These are phyloP conservation scores for Hypselothyrea guttata DNA, from an alignment of 2,888 invertebrate genomes.

Conservation along the genomic window DNA sequence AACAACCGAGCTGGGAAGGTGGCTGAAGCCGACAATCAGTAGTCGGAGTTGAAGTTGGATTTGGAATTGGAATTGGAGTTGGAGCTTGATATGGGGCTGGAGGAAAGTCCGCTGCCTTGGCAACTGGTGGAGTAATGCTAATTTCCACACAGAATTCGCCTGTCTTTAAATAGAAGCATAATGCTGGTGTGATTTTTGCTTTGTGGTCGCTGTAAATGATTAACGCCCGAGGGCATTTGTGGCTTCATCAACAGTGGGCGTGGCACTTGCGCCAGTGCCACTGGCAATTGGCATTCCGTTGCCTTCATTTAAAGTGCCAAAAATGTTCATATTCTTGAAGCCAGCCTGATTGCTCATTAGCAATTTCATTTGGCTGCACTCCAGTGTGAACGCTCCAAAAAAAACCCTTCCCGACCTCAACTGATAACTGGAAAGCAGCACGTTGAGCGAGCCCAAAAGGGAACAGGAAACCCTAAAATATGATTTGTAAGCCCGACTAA, in stretches of 20 bases:
- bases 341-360: slow-evolving; percentile 74
- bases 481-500: not conserved
- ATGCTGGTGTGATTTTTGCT: slow-evolving; percentile 52
- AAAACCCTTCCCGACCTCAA: slow-evolving; percentile 2
- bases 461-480: not conserved
- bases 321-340: slow-evolving; percentile 57
- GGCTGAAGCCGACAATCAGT: not conserved
- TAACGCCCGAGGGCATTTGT: slow-evolving; percentile 45
- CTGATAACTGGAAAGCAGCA: slow-evolving; percentile 40
- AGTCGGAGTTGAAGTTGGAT: not conserved
- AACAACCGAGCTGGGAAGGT: slow-evolving; percentile 19
- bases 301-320: slow-evolving; percentile 31
- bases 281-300: slow-evolving; percentile 21
- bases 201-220: slow-evolving; percentile 66
- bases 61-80: slow-evolving; percentile 1
- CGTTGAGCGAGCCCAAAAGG: slow-evolving; percentile 21
- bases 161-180: slow-evolving; percentile 60
- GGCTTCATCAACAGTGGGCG: slow-evolving; percentile 3
- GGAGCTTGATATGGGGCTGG: not conserved
- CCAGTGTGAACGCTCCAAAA: slow-evolving; percentile 29
- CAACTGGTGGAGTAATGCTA: slow-evolving; percentile 56
- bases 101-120: slow-evolving; percentile 54
- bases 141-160: slow-evolving; percentile 47
- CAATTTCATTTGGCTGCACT: slow-evolving; percentile 73
- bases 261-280: slow-evolving; percentile 22